These are phyloP conservation scores for Anhinga rufa DNA, from an alignment of 2,113 vertebrate species.

Conservation along the genomic window DNA sequence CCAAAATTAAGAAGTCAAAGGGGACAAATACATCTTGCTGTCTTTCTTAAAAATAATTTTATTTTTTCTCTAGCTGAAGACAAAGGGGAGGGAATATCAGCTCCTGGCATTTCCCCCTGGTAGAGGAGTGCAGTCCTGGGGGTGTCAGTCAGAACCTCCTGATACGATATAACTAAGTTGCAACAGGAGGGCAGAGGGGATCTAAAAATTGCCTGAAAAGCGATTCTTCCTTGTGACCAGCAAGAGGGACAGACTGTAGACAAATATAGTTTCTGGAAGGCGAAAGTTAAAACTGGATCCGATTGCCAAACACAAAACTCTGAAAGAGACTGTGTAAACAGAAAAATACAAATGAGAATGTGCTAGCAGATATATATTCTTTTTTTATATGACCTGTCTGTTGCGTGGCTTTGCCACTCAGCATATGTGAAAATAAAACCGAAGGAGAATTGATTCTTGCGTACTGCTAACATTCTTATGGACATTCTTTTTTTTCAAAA, in stretches of 20 bases:
- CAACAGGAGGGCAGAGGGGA: background rate
- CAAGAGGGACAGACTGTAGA: background rate
- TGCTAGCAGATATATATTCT: background rate
- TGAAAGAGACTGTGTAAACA: background rate
- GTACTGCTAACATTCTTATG: background rate
- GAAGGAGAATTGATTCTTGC: background rate
- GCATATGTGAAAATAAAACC: background rate
- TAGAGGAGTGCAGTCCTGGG: background rate
- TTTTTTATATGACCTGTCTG: background rate
- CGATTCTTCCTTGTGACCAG: background rate
- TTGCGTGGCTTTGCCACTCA: background rate
- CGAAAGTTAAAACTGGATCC: background rate
- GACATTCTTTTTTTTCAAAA: background rate
- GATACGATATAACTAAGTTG: background rate
- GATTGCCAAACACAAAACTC: background rate
- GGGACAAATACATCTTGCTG: background rate
- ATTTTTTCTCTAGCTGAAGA: background rate
- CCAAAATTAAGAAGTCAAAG: background rate
- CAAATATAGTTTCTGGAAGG: background rate
- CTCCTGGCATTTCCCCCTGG: background rate
- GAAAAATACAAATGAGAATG: background rate
- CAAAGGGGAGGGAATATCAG: background rate
- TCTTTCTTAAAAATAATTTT: background rate
- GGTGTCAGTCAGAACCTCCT: background rate
- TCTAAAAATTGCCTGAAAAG: slow-evolving; percentile 31